Evolutionary conservation across 2,797 vertebrate genomes (phyloP).

Genomic region (Perodicticus potto): DNA sequence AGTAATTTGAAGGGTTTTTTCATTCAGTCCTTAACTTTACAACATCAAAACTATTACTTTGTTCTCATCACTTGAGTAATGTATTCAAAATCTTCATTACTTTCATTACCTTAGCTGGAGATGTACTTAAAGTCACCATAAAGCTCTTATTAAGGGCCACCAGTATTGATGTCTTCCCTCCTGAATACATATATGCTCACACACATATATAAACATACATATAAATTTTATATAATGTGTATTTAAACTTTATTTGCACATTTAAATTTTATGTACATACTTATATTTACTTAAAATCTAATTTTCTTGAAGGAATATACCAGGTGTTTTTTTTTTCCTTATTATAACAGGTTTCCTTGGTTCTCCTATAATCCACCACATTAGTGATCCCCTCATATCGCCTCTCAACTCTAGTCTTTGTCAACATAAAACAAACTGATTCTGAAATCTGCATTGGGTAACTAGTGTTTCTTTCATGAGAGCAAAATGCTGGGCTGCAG

Average conservation of each 20-base stretch:
- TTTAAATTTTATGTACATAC: not conserved
- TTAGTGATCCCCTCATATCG: not conserved
- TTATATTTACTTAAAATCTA: not conserved
- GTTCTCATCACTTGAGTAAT: not conserved
- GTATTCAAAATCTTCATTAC: not conserved
- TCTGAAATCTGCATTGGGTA: not conserved
- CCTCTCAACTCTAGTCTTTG: not conserved
- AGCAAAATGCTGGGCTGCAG: not conserved
- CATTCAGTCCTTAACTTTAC: not conserved
- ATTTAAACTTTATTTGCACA: not conserved
- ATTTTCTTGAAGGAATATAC: not conserved
- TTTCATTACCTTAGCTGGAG: not conserved
- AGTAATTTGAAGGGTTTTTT: not conserved
- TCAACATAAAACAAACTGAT: not conserved
- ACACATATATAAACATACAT: not conserved
- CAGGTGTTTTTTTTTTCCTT: not conserved
- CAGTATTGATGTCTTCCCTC: not conserved
- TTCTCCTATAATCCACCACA: not conserved
- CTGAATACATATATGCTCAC: not conserved
- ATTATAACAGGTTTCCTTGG: not conserved
- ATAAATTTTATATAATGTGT: not conserved
- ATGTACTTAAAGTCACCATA: not conserved
- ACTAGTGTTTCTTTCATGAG: not conserved
- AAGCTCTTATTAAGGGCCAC: not conserved
- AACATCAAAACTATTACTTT: not conserved